Percentiles rank a stretch among this genome's conserved stretches.
Conservation (phyloP, 2,888 invertebrate species). For the Lycia hirtaria region DNA sequence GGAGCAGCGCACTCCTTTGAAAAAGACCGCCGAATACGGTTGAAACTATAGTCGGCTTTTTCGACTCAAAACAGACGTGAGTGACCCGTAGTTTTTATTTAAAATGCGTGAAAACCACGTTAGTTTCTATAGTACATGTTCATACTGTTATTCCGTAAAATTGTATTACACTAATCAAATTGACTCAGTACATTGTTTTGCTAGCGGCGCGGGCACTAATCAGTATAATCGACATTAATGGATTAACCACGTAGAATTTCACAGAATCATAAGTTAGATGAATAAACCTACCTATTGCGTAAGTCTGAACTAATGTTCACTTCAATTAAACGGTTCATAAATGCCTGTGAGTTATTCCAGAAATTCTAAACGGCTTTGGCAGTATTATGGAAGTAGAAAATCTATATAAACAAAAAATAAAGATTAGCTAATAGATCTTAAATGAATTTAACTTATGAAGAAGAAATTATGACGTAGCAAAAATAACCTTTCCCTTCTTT, state of each 20-base stretch:
- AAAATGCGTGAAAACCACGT: too few relatives aligned
- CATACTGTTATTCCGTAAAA: slow-evolving; percentile 3
- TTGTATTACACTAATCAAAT: slow-evolving; percentile 24
- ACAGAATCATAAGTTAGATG: slow-evolving; percentile 23
- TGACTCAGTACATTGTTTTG: slow-evolving; percentile 20
- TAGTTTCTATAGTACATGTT: too few relatives aligned
- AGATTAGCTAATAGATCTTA: not conserved
- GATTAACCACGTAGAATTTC: slow-evolving; percentile 40
- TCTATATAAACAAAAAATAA: not conserved
- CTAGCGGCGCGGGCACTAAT: slow-evolving; percentile 32
- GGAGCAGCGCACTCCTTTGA: too few relatives aligned
- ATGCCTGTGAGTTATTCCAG: slow-evolving; percentile 3
- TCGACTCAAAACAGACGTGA: too few relatives aligned
- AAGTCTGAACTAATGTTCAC: slow-evolving; percentile 14
- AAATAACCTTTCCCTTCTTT: too few relatives aligned
- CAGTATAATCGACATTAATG: slow-evolving; percentile 51
- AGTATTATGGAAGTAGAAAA: not conserved
- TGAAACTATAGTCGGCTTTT: too few relatives aligned
- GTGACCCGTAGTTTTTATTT: too few relatives aligned
- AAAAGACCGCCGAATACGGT: too few relatives aligned
- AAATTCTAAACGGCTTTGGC: not conserved
- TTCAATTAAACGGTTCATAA: too few relatives aligned
- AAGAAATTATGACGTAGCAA: too few relatives aligned
- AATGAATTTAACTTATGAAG: too few relatives aligned
- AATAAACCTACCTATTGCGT: slow-evolving; percentile 1